phyloP scores from a whole-genome alignment of 1,140 invertebrate species.

The Helicoverpa zea region DNA sequence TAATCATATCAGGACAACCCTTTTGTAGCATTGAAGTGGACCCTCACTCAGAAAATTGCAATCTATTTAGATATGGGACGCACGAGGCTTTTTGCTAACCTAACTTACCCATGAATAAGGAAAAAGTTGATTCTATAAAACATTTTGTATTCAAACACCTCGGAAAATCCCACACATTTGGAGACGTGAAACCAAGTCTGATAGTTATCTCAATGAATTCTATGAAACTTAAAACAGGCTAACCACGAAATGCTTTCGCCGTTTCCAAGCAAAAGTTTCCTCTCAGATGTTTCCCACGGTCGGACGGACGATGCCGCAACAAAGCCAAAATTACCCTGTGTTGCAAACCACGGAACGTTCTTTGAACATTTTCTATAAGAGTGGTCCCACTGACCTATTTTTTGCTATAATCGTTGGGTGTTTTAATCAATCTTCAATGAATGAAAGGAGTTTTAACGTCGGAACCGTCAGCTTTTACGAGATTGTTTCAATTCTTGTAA shows the following conservation, averaged over 20 bases:
- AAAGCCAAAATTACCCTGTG: slow-evolving; percentile 55
- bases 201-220: slow-evolving; percentile 39
- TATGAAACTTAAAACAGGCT: slow-evolving; percentile 48
- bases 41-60: slow-evolving; percentile 28
- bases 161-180: slow-evolving; percentile 4
- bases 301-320: slow-evolving; percentile 44
- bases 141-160: slow-evolving; percentile 30
- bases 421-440: slow-evolving; percentile 53
- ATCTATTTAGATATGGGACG: slow-evolving; percentile 34
- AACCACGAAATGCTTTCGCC: slow-evolving; percentile 48
- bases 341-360: slow-evolving; percentile 45
- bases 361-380: slow-evolving; percentile 53
- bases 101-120: slow-evolving; percentile 25
- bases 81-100: slow-evolving; percentile 27
- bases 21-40: slow-evolving; percentile 10
- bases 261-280: slow-evolving; percentile 48
- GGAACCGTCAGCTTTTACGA: slow-evolving; percentile 33
- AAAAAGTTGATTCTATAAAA: slow-evolving; percentile 39
- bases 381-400: slow-evolving; percentile 43
- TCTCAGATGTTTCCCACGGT: slow-evolving; percentile 45
- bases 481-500: slow-evolving; percentile 49
- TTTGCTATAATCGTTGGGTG: slow-evolving; percentile 49
- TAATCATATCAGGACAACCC: slow-evolving; percentile 44
- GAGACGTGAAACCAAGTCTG: background rate
- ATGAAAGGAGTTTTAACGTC: slow-evolving; percentile 45